Conservation (phyloP, 2,113 vertebrate genomes). For the Verasper variegatus region DNA sequence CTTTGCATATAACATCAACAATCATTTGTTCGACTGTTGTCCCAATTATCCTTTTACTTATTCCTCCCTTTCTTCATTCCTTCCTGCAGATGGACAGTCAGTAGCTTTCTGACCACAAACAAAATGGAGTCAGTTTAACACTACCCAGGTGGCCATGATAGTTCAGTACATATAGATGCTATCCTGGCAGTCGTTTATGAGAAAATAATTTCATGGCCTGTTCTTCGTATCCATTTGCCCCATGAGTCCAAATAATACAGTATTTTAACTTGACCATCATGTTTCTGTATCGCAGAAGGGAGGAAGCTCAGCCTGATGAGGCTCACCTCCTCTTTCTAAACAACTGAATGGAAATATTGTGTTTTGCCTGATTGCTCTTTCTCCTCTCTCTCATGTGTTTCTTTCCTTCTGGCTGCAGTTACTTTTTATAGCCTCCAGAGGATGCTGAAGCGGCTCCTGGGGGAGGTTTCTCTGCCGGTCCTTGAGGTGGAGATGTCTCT, state of each 20-base stretch:
- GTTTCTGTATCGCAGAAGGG: neutral
- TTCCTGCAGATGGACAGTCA: no score
- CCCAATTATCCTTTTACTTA: neutral
- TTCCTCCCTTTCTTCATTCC: neutral
- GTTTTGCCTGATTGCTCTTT: no score
- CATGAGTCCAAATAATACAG: constrained; percentile 33
- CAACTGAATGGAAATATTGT: constrained; percentile 32
- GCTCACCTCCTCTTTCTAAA: constrained; percentile 34
- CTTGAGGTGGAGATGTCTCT: constrained; percentile 82
- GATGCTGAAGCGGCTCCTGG: constrained; percentile 56
- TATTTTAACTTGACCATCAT: neutral
- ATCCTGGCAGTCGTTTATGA: constrained; percentile 12
- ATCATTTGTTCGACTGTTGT: neutral
- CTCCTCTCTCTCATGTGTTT: constrained; percentile 47
- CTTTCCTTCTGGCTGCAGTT: constrained; percentile 48
- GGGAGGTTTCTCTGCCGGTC: constrained; percentile 60
- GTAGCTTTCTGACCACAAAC: no score
- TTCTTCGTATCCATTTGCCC: neutral
- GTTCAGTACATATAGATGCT: neutral
- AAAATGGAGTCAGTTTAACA: neutral
- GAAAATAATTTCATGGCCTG: neutral
- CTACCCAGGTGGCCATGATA: neutral
- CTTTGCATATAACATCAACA: neutral
- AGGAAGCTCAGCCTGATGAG: neutral
- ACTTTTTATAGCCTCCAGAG: constrained; percentile 23